Base-by-base conservation (phyloP, 2,797 vertebrate genomes). In the Macropodus opercularis region DNA sequence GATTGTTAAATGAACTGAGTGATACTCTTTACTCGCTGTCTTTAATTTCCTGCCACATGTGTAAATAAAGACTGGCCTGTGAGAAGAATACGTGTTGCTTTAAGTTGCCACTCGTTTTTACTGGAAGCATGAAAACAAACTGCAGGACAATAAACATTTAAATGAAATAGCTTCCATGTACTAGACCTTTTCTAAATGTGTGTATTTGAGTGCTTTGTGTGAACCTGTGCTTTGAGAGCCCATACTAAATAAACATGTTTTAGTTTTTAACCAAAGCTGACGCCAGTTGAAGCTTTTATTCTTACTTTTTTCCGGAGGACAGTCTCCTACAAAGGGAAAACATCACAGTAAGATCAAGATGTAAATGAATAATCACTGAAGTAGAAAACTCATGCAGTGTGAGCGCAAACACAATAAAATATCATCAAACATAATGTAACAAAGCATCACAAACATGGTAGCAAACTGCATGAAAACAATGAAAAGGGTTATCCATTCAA, bases 31-130 rank as follows among this genome's bases (percentile, higher is more conserved):
- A 36, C 60, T 68, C 48, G 40, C 43, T 63, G 70, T 67, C 75
- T 80, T 75, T 82, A 68, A 80, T 79, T 85, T 81, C 63, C 76
- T 81, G 65, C 75, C 72, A 75, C 69, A 69, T 66, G 75, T 74
- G 55, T 49, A 71, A 80, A 79, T 76, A 77, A 63, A 71, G 65
- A 63, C 44, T 15, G 32, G 46, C 50, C 73, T 53, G 57, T 69
- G 48, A 62, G 49, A 66, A 42, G 39, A 69, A 59, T 44, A 72
- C 46, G 54, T 70, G 48, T 69, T 67, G 66, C 19, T 61, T 40
- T 41, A 63, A 65, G 42, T 49, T 67, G 59, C 46, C 47, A 32
- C 42, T 52, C 66, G 54, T 60, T 72, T 80, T 77, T 31, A 55
- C 42, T 26, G n/a, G 27, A 52, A 11, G 43, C 8, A 24, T 39